Evolutionary conservation across 2,888 invertebrate genomes (phyloP).

Genomic region (Isotomurus palustris): DNA sequence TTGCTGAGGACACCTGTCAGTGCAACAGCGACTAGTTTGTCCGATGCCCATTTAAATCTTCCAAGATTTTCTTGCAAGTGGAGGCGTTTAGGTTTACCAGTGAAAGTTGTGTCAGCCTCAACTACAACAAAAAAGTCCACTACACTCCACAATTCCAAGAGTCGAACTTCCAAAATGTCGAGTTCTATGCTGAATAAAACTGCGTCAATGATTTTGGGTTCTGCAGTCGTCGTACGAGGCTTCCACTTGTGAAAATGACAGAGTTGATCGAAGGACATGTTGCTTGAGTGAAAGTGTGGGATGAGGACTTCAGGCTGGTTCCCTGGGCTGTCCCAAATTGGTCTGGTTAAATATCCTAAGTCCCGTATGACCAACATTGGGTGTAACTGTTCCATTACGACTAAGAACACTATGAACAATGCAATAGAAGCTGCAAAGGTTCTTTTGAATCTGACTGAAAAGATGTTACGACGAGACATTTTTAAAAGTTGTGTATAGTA

Average conservation of each 20-base stretch:
- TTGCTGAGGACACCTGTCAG: slow-evolving; percentile 23
- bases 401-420: not conserved
- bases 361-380: slow-evolving; percentile 17
- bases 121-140: slow-evolving; percentile 63
- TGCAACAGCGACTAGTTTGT: slow-evolving; percentile 31
- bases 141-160: slow-evolving; percentile 58
- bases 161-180: slow-evolving; percentile 54
- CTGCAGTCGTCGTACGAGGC: not conserved
- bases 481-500: not conserved
- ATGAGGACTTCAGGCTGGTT: slow-evolving; percentile 17
- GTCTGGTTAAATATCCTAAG: slow-evolving; percentile 25
- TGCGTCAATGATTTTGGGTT: slow-evolving; percentile 22
- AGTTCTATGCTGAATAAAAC: slow-evolving; percentile 33
- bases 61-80: slow-evolving; percentile 53
- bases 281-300: slow-evolving; percentile 22
- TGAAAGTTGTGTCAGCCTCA: slow-evolving; percentile 49
- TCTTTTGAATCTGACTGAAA: not conserved
- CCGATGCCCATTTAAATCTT: slow-evolving; percentile 30
- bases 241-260: slow-evolving; percentile 25
- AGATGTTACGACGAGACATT: not conserved
- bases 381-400: not conserved
- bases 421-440: not conserved
- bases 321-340: slow-evolving; percentile 28
- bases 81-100: slow-evolving; percentile 47
- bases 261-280: slow-evolving; percentile 6